Percentiles rank a stretch among this genome's conserved stretches.
phyloP scores from a whole-genome alignment of 2,888 invertebrate genomes.

The Hemistola chrysoprasaria region DNA sequence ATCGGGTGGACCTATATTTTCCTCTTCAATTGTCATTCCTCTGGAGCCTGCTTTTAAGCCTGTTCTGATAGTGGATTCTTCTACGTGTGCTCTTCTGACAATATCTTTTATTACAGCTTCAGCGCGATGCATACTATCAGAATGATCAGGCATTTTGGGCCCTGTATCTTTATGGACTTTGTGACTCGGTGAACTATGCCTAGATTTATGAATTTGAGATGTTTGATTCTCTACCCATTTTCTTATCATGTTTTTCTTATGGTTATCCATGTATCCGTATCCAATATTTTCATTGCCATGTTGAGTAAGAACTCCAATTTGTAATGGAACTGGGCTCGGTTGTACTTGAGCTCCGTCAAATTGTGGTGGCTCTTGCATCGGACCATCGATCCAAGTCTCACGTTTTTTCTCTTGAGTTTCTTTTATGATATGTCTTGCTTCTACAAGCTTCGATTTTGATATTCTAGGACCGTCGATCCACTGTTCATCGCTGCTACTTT shows the following conservation, averaged over 20 bases:
- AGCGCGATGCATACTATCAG: constrained; percentile 59
- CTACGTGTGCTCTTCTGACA: constrained; percentile 79
- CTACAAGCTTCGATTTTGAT: constrained; percentile 90
- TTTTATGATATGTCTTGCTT: constrained; percentile 90
- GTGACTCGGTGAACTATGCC: constrained; percentile 79
- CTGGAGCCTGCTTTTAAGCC: constrained; percentile 82
- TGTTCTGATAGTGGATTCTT: constrained; percentile 83
- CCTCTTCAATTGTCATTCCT: constrained; percentile 75
- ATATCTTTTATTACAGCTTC: constrained; percentile 78
- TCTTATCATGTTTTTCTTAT: constrained; percentile 95
- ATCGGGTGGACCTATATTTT: constrained; percentile 68
- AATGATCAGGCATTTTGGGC: constrained; percentile 51
- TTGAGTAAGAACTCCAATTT: constrained; percentile 66
- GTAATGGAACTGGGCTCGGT: constrained; percentile 62
- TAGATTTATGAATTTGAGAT: constrained; percentile 88
- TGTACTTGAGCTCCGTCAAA: constrained; percentile 84
- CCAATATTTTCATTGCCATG: constrained; percentile 80
- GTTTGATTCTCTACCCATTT: constrained; percentile 97
- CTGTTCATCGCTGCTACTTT: constrained; percentile 90
- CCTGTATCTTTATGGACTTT: constrained; percentile 56
- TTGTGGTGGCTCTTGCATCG: constrained; percentile 85
- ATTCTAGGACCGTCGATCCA: constrained; percentile 98
- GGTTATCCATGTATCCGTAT: constrained; percentile 95
- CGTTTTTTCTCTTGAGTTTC: constrained; percentile 90
- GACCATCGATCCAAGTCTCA: constrained; percentile 98